Evolutionary conservation across 2,888 invertebrate genomes (phyloP).

Genomic region (Lycophotia porphyrea): DNA sequence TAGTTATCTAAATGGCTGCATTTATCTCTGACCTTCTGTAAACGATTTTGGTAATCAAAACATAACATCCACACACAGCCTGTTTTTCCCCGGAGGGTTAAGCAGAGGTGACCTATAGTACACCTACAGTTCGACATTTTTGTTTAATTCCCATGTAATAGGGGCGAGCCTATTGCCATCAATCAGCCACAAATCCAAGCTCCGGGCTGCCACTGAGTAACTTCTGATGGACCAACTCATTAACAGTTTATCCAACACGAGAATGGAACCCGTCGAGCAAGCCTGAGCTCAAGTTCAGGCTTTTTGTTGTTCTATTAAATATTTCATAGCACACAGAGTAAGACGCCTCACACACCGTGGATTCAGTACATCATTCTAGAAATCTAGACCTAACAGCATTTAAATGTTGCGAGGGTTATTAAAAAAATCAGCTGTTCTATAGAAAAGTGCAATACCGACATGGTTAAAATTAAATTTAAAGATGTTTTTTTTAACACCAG

Average conservation of each 20-base stretch:
- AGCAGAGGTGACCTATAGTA: background rate
- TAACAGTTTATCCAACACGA: background rate
- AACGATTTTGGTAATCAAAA: slow-evolving; percentile 13
- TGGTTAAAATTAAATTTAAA: background rate
- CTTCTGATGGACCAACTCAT: background rate
- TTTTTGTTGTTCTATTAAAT: background rate
- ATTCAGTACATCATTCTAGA: background rate
- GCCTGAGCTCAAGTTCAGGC: too few species aligned
- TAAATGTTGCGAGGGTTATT: background rate
- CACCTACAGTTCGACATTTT: background rate
- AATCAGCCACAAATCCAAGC: background rate
- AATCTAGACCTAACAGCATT: background rate
- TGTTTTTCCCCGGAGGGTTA: slow-evolving; percentile 1
- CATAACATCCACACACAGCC: background rate
- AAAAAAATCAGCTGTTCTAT: background rate
- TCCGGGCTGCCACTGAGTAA: background rate
- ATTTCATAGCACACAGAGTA: background rate
- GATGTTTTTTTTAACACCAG: background rate
- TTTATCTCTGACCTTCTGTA: slow-evolving; percentile 55
- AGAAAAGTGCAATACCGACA: background rate
- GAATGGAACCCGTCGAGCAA: background rate
- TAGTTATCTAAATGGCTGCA: slow-evolving; percentile 44
- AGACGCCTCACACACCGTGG: background rate
- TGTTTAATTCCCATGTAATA: background rate
- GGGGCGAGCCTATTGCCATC: background rate